Base-by-base conservation (phyloP, 2,888 invertebrate genomes). In the Lissocephala sabroskyi region DNA sequence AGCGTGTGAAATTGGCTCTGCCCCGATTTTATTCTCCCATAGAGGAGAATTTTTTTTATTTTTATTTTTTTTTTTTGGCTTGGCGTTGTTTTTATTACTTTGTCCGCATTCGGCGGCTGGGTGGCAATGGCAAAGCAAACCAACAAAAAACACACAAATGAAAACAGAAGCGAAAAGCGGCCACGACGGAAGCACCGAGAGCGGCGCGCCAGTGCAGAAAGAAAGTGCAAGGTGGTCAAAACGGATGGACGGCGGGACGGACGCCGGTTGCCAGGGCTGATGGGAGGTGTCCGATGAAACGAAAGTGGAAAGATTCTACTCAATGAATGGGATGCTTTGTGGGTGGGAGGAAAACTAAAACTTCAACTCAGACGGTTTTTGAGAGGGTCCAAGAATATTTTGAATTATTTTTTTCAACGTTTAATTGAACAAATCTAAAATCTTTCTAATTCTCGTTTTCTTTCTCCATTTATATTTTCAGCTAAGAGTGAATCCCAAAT, bases 1-100 rank as follows among this genome's bases (percentile, higher is more conserved):
- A 56, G 59, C 66, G 63, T 64, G 75, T 59, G 56, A 71, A 75
- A 75, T 75, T 68, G 76, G 76, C 73, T 75, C 61, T 75, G 73
- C 48, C 58, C 76, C 62, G 76, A 68, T 68, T 68, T 60, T 71
- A 51, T 62, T 61, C 67, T n/a, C 23, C 3, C 23, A 23, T 71
- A 61, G 67, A n/a, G n/a, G n/a, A n/a, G n/a, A n/a, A n/a, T 44
- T 57, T 56, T 66, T 54, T 61, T 62, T 30, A 10, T 30, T 30
- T 30, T 30, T n/a, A 1, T 37, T 19, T 37, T 37, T 19, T 26
- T 36, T 10, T 30, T 40, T 36, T 19, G n/a, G n/a, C n/a, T 47
- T 43, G 26, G 46, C n/a, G 33, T 26, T 50, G 48, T 58, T 50
- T 11, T 16, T 5, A n/a, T 9, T 35, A 49, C 47, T 50, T 62